Evolutionary conservation across 1,140 invertebrate genomes (phyloP).

Genomic region (Drosophila sucinea): DNA sequence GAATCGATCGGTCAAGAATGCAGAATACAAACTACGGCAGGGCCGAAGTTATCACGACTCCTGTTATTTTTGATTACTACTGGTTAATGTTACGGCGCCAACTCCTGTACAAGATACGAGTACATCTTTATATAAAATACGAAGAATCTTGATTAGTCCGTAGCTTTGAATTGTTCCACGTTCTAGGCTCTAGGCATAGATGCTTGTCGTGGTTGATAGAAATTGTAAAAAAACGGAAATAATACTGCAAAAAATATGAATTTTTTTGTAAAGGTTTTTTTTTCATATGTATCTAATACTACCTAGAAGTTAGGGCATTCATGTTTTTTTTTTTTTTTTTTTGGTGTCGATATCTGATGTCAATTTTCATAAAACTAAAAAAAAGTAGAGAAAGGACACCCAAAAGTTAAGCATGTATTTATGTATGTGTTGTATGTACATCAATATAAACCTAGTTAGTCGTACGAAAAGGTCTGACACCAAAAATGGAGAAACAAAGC

Average conservation of each 20-base stretch:
- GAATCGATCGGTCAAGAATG: no score
- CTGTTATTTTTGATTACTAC: neutral
- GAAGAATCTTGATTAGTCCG: slow-evolving; percentile 28
- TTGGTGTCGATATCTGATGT: slow-evolving; percentile 67
- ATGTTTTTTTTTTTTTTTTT: slow-evolving; percentile 36
- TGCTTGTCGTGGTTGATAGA: slow-evolving; percentile 58
- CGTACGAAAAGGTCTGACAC: slow-evolving; percentile 65
- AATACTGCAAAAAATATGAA: slow-evolving; percentile 43
- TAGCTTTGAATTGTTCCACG: slow-evolving; percentile 57
- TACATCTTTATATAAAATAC: slow-evolving; percentile 1
- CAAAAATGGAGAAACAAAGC: slow-evolving; percentile 38
- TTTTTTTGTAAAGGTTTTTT: slow-evolving; percentile 44
- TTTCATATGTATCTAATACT: slow-evolving; percentile 74
- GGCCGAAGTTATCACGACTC: neutral
- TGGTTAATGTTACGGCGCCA: neutral
- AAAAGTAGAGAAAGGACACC: neutral
- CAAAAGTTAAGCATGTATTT: neutral
- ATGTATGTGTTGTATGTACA: neutral
- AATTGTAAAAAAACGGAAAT: slow-evolving; percentile 56
- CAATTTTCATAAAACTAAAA: slow-evolving; percentile 41
- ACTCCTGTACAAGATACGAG: neutral
- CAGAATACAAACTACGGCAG: no score
- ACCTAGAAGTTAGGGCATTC: slow-evolving; percentile 57
- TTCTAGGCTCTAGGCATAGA: slow-evolving; percentile 65
- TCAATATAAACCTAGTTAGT: slow-evolving; percentile 45